Evolutionary conservation across 2,797 vertebrate genomes (phyloP), one percentile per base, ranked within the genome.

Genomic region (Acanthurus lineatus): DNA sequence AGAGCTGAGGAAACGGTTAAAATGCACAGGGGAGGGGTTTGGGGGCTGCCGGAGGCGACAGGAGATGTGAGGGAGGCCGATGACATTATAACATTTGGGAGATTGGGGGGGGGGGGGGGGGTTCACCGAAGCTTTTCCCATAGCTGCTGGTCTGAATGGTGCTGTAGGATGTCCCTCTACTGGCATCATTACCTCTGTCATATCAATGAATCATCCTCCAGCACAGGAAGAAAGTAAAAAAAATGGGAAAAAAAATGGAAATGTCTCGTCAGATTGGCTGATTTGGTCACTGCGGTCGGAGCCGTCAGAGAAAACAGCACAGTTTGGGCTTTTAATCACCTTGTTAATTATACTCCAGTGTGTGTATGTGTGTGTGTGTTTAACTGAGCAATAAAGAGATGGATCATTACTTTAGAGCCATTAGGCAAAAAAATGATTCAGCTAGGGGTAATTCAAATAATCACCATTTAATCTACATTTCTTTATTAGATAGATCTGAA

Each of bases 101-200:
- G 32, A 35, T 35, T 11, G 12, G 1, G 45, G 45, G 45, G 12
- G 1, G 45, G 45, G 45, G 48, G 32, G 48, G 69, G 77, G 40
- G 77, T 60, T 73, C 73, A 71, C 49, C 63, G 79, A 66, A 86
- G 84, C 83, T 85, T 87, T 65, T 14, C 78, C 51, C 19, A 47
- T 76, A 53, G 86, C 85, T 86, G 84, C 75, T 75, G 82, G 86
- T 86, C 80, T 88, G 80, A 90, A 53, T 60, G 64, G 14, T 65
- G 66, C 83, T 76, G 77, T 35, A 62, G 54, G 68, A 83, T 68
- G 25, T 73, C 53, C 58, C 73, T 69, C 72, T 54, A 3, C 70
- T 58, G 56, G 84, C 87, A 78, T 86, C 89, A 86, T 93, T 93
- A 89, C 76, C 62, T 82, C 65, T 82, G 82, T 90, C 85, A 72